A percentile compares a stretch with the other conserved stretches of the same genome.
phyloP scores from a whole-genome alignment of 1,140 invertebrate genomes.

The Bicyclus anynana region DNA sequence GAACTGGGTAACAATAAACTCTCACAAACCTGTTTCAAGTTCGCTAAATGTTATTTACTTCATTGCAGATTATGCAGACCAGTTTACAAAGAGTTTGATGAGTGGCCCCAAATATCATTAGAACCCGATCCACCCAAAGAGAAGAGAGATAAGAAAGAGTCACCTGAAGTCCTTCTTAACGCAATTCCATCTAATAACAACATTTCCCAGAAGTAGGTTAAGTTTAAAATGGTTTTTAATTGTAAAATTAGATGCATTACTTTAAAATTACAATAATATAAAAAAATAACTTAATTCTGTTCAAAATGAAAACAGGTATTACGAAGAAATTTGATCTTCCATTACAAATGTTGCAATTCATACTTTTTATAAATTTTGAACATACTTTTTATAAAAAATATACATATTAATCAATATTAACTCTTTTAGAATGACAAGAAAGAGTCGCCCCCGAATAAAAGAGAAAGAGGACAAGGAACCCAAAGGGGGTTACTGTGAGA shows the following conservation, averaged over 20 bases:
- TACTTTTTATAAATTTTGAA: too few relatives aligned
- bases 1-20: neutral
- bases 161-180: constrained; percentile 30
- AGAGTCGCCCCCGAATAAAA: constrained; percentile 79
- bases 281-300: neutral
- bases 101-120: constrained; percentile 66
- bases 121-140: constrained; percentile 63
- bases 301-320: neutral
- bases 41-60: constrained; percentile 18
- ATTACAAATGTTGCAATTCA: too few relatives aligned
- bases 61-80: constrained; percentile 62
- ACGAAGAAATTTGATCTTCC: too few relatives aligned
- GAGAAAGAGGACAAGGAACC: constrained; percentile 78
- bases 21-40: neutral
- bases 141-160: constrained; percentile 54
- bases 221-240: too few relatives aligned
- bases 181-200: constrained; percentile 26
- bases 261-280: neutral
- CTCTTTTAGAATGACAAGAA: constrained; percentile 79
- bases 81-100: constrained; percentile 71
- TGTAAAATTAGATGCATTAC: too few relatives aligned
- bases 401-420: constrained; percentile 5
- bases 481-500: constrained; percentile 85
- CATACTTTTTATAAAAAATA: too few relatives aligned
- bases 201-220: constrained; percentile 23